phyloP scores from a whole-genome alignment of 2,888 invertebrate genomes.

The Ditula angustiorana region DNA sequence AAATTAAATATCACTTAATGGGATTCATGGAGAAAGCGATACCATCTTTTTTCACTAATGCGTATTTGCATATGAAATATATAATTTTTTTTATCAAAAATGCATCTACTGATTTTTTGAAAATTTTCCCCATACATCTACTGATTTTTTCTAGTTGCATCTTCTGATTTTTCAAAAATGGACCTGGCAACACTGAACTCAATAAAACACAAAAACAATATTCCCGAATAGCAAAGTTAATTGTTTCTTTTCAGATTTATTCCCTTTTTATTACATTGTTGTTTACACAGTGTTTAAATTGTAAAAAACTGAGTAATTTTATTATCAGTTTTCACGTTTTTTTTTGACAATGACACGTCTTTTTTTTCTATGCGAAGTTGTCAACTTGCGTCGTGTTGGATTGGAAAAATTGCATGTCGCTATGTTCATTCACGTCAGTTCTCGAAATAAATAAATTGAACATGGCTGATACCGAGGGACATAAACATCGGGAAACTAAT shows the following conservation, averaged over 20 bases:
- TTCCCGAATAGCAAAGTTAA: neutral
- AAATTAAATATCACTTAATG: no score
- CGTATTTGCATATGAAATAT: no score
- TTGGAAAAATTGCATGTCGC: slow-evolving; percentile 81
- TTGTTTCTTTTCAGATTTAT: neutral
- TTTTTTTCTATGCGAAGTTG: slow-evolving; percentile 64
- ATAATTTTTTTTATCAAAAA: no score
- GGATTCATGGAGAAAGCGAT: no score
- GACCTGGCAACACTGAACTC: no score
- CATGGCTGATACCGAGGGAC: slow-evolving; percentile 83
- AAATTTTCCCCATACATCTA: no score
- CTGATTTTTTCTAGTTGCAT: no score
- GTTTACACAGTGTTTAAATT: neutral
- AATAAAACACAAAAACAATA: no score
- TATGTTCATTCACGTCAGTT: slow-evolving; percentile 83
- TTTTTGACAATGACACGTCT: slow-evolving; percentile 72
- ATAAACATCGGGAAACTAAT: slow-evolving; percentile 80
- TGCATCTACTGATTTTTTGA: no score
- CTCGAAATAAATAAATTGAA: slow-evolving; percentile 83
- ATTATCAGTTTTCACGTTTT: slow-evolving; percentile 27
- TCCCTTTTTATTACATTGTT: neutral
- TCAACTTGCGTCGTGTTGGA: slow-evolving; percentile 81
- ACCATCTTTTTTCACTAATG: no score
- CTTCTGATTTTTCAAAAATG: no score
- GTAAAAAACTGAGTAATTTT: slow-evolving; percentile 8